Evolutionary conservation across 2,797 vertebrate genomes (phyloP).

Genomic region (Clarias pachynema): DNA sequence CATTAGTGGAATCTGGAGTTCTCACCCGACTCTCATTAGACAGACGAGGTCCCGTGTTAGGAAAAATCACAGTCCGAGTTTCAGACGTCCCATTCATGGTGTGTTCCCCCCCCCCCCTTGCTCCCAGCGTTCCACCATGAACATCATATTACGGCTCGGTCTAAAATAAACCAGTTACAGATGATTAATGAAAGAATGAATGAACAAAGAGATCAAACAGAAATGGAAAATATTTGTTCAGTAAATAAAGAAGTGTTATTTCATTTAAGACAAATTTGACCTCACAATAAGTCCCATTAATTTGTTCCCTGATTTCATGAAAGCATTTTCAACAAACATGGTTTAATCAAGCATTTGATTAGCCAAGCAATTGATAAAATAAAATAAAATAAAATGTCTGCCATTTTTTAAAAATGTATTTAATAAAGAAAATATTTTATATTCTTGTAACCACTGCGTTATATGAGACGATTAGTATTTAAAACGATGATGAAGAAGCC

Average conservation of each 20-base stretch:
- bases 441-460: not conserved
- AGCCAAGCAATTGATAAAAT: too few species aligned
- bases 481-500: not conserved
- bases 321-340: not conserved
- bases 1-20: too few species aligned
- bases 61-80: not conserved
- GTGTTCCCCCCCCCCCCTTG: not conserved
- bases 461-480: not conserved
- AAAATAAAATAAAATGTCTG: too few species aligned
- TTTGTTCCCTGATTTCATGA: not conserved
- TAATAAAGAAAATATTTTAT: too few species aligned
- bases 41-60: not conserved
- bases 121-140: not conserved
- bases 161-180: not conserved
- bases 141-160: too few species aligned
- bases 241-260: not conserved
- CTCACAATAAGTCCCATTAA: not conserved
- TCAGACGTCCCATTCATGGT: not conserved
- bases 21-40: not conserved
- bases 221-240: not conserved
- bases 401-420: too few species aligned
- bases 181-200: not conserved
- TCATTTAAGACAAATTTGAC: not conserved
- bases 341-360: not conserved
- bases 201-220: not conserved